A percentile compares a stretch with the other conserved stretches of the same genome.
Conservation (phyloP, 2,888 invertebrate genomes). For the Sinotaia quadrata region DNA sequence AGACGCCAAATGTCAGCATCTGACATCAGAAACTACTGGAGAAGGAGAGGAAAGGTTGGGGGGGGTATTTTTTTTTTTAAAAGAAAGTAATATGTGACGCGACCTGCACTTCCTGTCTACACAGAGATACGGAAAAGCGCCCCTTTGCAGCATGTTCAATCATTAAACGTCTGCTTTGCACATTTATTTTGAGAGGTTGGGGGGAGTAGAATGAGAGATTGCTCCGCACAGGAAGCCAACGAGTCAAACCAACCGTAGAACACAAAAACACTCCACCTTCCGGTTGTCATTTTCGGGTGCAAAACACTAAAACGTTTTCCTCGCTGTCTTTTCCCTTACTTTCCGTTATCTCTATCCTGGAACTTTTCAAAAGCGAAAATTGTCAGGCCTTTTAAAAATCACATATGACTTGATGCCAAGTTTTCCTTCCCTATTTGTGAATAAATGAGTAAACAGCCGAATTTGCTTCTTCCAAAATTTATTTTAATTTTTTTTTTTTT, state of each 20-base stretch:
- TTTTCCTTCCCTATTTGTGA: too few relatives aligned
- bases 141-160: background rate
- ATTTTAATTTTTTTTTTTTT: too few relatives aligned
- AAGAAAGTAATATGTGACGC: too few relatives aligned
- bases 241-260: background rate
- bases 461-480: too few relatives aligned
- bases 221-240: background rate
- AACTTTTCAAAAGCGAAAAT: too few relatives aligned
- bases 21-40: too few relatives aligned
- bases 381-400: too few relatives aligned
- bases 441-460: too few relatives aligned
- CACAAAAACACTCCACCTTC: conserved; percentile 1
- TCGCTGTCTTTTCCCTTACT: background rate
- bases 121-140: background rate
- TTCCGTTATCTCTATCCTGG: background rate
- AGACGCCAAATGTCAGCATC: too few relatives aligned
- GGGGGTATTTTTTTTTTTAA: too few relatives aligned
- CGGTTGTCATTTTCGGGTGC: background rate
- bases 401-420: too few relatives aligned
- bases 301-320: background rate
- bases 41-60: too few relatives aligned
- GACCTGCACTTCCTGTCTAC: background rate
- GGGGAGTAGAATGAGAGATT: background rate
- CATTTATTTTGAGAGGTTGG: background rate
- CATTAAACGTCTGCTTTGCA: background rate